Evolutionary conservation across 2,888 invertebrate species (phyloP).

Genomic region (Caradrina kadenii): DNA sequence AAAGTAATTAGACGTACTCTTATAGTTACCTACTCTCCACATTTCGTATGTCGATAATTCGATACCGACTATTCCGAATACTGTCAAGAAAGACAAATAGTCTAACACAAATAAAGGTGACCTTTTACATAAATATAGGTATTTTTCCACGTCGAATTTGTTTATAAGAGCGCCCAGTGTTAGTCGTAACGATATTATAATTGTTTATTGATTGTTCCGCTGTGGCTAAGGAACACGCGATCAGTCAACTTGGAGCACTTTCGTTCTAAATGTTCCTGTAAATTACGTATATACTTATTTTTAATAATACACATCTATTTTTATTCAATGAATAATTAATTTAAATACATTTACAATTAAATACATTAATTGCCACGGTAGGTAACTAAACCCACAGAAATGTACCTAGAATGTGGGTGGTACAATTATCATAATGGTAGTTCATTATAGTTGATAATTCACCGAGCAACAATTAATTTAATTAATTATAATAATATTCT

Average conservation of each 20-base stretch:
- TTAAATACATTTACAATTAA: no score
- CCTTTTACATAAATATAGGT: slow-evolving; percentile 10
- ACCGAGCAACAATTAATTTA: no score
- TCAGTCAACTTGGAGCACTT: slow-evolving; percentile 43
- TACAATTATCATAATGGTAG: no score
- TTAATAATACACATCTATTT: neutral
- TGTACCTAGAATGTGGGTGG: no score
- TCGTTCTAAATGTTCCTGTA: slow-evolving; percentile 22
- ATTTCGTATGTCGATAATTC: neutral
- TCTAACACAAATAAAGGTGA: slow-evolving; percentile 25
- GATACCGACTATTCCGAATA: neutral
- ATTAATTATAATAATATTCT: no score
- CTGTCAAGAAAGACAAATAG: slow-evolving; percentile 22
- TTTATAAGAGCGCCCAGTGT: slow-evolving; percentile 24
- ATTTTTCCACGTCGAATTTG: slow-evolving; percentile 36
- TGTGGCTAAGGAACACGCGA: slow-evolving; percentile 39
- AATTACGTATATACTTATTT: neutral
- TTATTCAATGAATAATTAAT: neutral
- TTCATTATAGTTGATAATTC: no score
- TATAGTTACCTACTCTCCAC: neutral
- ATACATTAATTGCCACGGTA: no score
- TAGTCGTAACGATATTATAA: slow-evolving; percentile 60
- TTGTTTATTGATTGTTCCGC: slow-evolving; percentile 59
- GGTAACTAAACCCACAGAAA: no score
- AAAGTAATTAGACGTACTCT: no score